Base-by-base conservation (phyloP, 2,113 vertebrate species). In the Xiphophorus couchianus region DNA sequence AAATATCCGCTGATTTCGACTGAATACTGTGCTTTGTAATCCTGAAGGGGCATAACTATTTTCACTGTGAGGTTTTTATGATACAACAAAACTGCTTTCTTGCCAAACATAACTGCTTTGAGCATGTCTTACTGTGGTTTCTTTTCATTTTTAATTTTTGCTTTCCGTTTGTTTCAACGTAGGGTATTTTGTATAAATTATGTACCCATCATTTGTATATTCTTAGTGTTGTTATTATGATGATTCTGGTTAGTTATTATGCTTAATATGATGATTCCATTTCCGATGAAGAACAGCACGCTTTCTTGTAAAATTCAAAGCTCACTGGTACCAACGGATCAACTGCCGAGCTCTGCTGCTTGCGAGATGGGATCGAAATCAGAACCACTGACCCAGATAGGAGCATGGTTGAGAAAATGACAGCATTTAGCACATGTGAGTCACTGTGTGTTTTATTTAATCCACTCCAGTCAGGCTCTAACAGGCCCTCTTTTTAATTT, bases 31-130 rank as follows among this genome's bases (percentile, higher is more conserved):
- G 94, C 94, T 94, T 95, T 94, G 91, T 94, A 92, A 93, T 94
- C 88, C 91, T 93, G 89, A 93, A 93, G 93, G 94, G 93, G 93
- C 93, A 92, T 92, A 94, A 94, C 92, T 94, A 91, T 94, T 95
- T 94, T 94, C 94, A 95, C 94, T 95, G 94, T 94, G 94, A 95
- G 93, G 91, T 95, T 94, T 94, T 91, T 93, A 94, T 89, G 92
- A 94, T 90, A 92, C 89, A 88, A 90, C 90, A 89, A 91, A 94
- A 93, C 92, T 90, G 92, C 93, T 95, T 94, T 95, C 91, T 94
- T 94, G 93, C 93, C 93, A 94, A 95, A 94, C 93, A 86, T 92
- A 92, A 92, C 86, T 66, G 93, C 93, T 95, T 91, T 90, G 91
- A 92, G 94, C 94, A 94, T 94, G 92, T 94, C 92, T 89, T 88